Conservation (phyloP, 2,888 invertebrate genomes). For the Lasioglossum zephyrum region DNA sequence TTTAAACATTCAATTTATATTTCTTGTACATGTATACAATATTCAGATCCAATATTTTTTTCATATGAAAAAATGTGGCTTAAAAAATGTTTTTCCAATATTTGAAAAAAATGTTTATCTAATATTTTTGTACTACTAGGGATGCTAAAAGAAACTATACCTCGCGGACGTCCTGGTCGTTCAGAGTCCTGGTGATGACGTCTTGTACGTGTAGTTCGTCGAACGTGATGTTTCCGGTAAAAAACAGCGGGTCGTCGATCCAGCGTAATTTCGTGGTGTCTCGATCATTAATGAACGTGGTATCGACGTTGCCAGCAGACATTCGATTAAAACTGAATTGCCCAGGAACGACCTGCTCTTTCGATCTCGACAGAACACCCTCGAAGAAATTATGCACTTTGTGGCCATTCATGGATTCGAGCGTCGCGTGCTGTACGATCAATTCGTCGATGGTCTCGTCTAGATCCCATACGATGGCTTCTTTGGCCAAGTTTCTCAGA, state of each 20-base stretch:
- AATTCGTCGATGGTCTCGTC: constrained; percentile 65
- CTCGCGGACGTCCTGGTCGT: constrained; percentile 66
- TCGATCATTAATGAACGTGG: constrained; percentile 67
- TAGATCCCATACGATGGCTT: constrained; percentile 49
- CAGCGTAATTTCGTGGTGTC: constrained; percentile 66
- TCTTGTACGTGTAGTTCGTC: constrained; percentile 68
- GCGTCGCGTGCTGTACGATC: constrained; percentile 66
- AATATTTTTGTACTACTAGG: no score
- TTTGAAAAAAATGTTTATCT: no score
- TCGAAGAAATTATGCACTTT: constrained; percentile 62
- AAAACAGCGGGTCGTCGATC: constrained; percentile 68
- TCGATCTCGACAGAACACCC: constrained; percentile 68
- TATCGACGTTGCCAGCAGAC: constrained; percentile 57
- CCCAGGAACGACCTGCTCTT: constrained; percentile 66
- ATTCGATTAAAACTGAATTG: constrained; percentile 64
- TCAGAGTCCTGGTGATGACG: constrained; percentile 66
- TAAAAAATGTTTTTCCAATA: no score
- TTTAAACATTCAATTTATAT: no score
- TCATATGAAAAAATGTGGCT: no score
- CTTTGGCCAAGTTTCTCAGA: constrained; percentile 55
- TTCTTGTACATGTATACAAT: no score
- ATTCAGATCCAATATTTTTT: no score
- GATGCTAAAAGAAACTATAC: constrained; percentile 48
- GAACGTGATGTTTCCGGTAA: constrained; percentile 73
- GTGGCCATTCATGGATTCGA: constrained; percentile 63